These are phyloP conservation scores for Cheumatopsyche charites DNA, from an alignment of 1,140 invertebrate genomes.

Conservation along the genomic window DNA sequence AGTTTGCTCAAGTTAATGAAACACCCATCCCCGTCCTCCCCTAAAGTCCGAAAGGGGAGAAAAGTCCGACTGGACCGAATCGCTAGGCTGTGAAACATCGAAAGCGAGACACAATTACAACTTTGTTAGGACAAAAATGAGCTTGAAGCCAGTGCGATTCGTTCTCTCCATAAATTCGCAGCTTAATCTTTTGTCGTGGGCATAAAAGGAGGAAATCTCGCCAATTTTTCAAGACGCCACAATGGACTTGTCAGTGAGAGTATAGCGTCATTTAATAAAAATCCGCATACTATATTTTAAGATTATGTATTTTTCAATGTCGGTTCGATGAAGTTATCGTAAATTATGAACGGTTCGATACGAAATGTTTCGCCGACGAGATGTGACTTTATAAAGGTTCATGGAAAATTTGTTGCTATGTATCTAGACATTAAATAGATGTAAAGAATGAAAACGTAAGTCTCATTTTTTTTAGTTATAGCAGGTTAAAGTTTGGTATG, in stretches of 20 bases:
- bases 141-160: not conserved
- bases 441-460: too few relatives aligned
- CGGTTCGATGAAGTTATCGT: too few relatives aligned
- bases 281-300: not conserved
- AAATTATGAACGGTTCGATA: too few relatives aligned
- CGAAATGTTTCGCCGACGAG: too few relatives aligned
- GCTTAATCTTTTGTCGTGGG: slow-evolving; percentile 18
- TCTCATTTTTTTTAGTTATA: too few relatives aligned
- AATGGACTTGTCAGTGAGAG: slow-evolving; percentile 4
- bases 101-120: slow-evolving; percentile 9
- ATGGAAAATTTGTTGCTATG: too few relatives aligned
- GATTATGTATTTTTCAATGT: too few relatives aligned
- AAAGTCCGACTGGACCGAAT: not conserved
- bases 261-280: slow-evolving; percentile 14
- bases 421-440: too few relatives aligned
- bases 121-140: slow-evolving; percentile 13
- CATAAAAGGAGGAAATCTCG: slow-evolving; percentile 20
- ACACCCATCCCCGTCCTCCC: not conserved
- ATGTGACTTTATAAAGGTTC: too few relatives aligned
- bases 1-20: slow-evolving; percentile 14
- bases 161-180: slow-evolving; percentile 17
- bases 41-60: not conserved
- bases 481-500: too few relatives aligned
- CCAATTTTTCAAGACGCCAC: slow-evolving; percentile 21
- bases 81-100: not conserved